phyloP scores from a whole-genome alignment of 2,888 invertebrate species.

The Neoaliturus tenellus region DNA sequence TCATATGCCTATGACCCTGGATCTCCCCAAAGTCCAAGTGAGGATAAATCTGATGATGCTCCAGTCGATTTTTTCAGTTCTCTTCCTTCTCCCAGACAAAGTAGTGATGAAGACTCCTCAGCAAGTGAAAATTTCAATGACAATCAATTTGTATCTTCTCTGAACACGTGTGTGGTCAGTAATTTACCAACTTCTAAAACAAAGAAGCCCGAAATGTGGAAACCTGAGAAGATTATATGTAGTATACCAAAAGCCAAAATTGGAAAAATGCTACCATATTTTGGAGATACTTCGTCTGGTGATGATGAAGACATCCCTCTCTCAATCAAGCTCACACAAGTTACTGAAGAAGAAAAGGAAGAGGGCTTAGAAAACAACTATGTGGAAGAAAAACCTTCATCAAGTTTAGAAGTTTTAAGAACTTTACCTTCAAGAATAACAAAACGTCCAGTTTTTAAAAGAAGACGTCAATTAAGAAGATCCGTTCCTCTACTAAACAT shows the following conservation, averaged over 20 bases:
- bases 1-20: not conserved
- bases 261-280: conserved; percentile 44
- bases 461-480: not conserved
- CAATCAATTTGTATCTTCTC: not conserved
- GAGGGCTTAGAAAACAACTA: too few species aligned
- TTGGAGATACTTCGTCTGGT: conserved; percentile 35
- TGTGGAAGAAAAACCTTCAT: not conserved
- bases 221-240: conserved; percentile 19
- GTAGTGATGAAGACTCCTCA: conserved; percentile 26
- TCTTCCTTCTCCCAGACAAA: conserved; percentile 21
- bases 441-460: not conserved
- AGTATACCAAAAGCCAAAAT: conserved; percentile 12
- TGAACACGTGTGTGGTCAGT: not conserved
- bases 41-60: conserved; percentile 36
- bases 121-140: not conserved
- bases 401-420: not conserved
- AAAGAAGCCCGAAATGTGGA: not conserved
- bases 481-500: not conserved
- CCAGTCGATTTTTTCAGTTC: conserved; percentile 1
- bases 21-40: not conserved
- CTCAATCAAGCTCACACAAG: conserved; percentile 20
- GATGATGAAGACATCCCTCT: conserved; percentile 31
- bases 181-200: too few species aligned
- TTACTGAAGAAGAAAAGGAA: not conserved
- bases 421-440: not conserved